A percentile compares a stretch with the other conserved stretches of the same genome.
phyloP scores from a whole-genome alignment of 2,888 invertebrate genomes.

The Pediacus dermestoides region DNA sequence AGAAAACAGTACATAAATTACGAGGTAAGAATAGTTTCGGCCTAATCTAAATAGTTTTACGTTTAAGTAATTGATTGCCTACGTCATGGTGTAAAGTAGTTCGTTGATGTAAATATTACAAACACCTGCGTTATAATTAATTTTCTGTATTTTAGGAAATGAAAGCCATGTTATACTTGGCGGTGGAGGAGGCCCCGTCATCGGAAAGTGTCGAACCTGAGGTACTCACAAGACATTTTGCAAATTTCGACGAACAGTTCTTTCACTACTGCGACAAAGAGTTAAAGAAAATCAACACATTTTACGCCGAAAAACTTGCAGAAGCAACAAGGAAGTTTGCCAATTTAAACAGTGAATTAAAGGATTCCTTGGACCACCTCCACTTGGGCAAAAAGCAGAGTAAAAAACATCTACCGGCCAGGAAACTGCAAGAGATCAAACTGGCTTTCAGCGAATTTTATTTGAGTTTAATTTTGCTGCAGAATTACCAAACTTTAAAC shows the following conservation, averaged over 20 bases:
- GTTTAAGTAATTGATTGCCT: no score
- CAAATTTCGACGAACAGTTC: conserved; percentile 80
- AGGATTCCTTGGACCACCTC: conserved; percentile 48
- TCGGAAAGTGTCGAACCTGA: conserved; percentile 70
- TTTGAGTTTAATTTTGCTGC: conserved; percentile 76
- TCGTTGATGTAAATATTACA: no score
- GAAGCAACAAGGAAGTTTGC: conserved; percentile 81
- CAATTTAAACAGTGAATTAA: conserved; percentile 68
- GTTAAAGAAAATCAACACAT: conserved; percentile 82
- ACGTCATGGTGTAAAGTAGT: no score
- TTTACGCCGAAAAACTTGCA: conserved; percentile 84
- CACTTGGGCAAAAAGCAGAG: conserved; percentile 39
- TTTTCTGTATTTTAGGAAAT: conserved; percentile 59
- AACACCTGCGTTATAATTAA: background rate
- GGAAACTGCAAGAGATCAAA: conserved; percentile 78
- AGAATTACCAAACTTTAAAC: conserved; percentile 86
- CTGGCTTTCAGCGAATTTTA: conserved; percentile 89
- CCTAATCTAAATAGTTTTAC: no score
- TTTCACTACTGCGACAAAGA: conserved; percentile 83
- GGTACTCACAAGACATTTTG: conserved; percentile 66
- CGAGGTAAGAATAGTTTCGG: conserved; percentile 62
- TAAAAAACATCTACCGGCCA: conserved; percentile 52
- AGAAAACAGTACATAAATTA: conserved; percentile 80
- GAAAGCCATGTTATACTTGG: conserved; percentile 78
- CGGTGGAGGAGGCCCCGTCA: conserved; percentile 73